Percentiles rank a stretch among this genome's conserved stretches.
Conservation (phyloP, 2,888 invertebrate species). For the Coleophora deauratella region DNA sequence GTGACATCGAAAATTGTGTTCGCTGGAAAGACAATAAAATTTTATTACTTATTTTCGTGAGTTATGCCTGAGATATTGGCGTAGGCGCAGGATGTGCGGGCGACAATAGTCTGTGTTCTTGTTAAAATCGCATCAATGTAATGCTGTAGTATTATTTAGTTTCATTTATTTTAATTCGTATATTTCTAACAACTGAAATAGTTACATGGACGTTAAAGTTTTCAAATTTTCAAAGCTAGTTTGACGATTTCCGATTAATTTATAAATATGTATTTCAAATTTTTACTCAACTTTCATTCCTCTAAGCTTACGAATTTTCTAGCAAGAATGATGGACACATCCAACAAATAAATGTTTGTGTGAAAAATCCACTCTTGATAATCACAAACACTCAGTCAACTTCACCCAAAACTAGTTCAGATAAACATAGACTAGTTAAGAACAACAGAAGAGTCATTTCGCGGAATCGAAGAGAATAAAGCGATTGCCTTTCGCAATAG, state of each 20-base stretch:
- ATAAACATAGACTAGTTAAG: constrained; percentile 66
- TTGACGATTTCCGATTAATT: no score
- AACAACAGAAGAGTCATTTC: constrained; percentile 67
- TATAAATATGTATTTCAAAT: no score
- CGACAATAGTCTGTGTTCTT: background rate
- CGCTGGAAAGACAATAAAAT: constrained; percentile 26
- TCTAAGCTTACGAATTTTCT: no score
- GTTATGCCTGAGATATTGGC: constrained; percentile 4
- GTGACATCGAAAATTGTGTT: constrained; percentile 46
- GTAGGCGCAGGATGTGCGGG: background rate
- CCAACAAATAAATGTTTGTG: constrained; percentile 1
- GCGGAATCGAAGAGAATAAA: constrained; percentile 59
- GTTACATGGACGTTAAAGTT: no score
- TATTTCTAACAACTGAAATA: no score
- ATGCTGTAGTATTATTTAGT: no score
- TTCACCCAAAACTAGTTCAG: constrained; percentile 37
- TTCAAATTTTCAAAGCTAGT: no score
- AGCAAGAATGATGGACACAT: constrained; percentile 1
- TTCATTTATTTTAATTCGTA: no score
- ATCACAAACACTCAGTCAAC: constrained; percentile 32
- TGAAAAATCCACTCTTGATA: constrained; percentile 31
- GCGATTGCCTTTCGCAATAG: constrained; percentile 63
- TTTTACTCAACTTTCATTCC: no score
- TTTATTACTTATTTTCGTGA: constrained; percentile 19
- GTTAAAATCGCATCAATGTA: no score